These are phyloP conservation scores for Coracias cyanogaster DNA, from an alignment of 2,797 vertebrate genomes.

Conservation along the genomic window DNA sequence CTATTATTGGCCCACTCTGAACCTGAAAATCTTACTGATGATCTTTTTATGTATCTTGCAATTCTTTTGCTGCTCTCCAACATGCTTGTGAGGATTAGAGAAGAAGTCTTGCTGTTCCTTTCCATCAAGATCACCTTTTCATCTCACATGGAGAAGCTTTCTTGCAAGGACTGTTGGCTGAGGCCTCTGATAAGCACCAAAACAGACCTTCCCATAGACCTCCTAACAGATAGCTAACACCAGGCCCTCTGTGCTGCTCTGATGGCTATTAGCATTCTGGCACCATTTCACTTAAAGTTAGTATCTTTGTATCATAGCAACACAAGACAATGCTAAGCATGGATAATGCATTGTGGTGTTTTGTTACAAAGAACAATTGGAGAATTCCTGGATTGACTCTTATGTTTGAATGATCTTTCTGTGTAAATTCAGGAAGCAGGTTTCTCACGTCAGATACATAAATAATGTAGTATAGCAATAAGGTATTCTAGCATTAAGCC, in stretches of 20 bases:
- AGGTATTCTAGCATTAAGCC: background rate
- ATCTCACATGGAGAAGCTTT: background rate
- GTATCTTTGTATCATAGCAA: constrained; percentile 48
- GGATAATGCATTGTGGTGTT: background rate
- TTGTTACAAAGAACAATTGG: background rate
- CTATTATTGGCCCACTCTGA: background rate
- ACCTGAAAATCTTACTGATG: background rate
- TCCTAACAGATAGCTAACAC: background rate
- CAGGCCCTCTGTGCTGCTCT: background rate
- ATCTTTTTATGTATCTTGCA: background rate
- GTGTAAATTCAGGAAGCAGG: background rate
- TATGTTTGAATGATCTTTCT: background rate
- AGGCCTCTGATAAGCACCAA: background rate
- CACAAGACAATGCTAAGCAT: background rate
- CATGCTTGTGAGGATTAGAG: background rate
- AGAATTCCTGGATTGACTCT: background rate
- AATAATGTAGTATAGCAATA: background rate
- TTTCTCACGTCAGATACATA: background rate
- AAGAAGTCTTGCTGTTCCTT: background rate
- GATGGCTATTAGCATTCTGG: background rate
- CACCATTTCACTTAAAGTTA: background rate
- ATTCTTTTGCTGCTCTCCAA: background rate
- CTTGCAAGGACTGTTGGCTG: background rate
- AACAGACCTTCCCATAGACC: background rate
- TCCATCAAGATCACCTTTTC: background rate